phyloP scores from a whole-genome alignment of 2,113 vertebrate genomes.

The Oncorhynchus keta region DNA sequence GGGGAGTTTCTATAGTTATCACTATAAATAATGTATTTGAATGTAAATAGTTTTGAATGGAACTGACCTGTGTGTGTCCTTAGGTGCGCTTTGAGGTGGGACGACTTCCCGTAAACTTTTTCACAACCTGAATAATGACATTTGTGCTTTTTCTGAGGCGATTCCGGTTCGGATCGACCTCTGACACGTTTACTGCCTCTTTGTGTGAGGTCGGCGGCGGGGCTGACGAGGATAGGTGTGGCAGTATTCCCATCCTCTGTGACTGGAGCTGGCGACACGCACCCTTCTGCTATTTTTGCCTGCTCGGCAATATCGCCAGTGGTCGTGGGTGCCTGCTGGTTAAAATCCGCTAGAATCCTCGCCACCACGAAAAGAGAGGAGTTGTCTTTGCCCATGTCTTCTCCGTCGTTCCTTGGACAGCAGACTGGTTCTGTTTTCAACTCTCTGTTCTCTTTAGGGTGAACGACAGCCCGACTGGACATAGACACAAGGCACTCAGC shows the following conservation, averaged over 20 bases:
- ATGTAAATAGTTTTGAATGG: not conserved
- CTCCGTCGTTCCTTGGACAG: slow-evolving; percentile 71
- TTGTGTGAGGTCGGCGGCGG: slow-evolving; percentile 89
- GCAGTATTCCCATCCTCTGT: slow-evolving; percentile 81
- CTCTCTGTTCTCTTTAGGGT: slow-evolving; percentile 76
- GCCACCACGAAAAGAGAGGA: slow-evolving; percentile 91
- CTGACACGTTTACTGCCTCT: slow-evolving; percentile 83
- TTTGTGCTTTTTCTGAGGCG: slow-evolving; percentile 97
- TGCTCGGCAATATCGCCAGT: slow-evolving; percentile 73
- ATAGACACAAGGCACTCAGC: slow-evolving; percentile 88
- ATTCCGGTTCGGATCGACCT: slow-evolving; percentile 85
- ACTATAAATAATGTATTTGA: no score
- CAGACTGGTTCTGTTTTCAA: slow-evolving; percentile 74
- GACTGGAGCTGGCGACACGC: slow-evolving; percentile 68
- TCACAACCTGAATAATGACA: slow-evolving; percentile 97
- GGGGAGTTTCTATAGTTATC: no score
- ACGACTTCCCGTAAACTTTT: slow-evolving; percentile 99
- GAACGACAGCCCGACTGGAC: slow-evolving; percentile 89
- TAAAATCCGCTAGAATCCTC: slow-evolving; percentile 93
- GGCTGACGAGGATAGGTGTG: slow-evolving; percentile 84
- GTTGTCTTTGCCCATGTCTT: slow-evolving; percentile 84
- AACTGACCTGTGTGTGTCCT: slow-evolving; percentile 99
- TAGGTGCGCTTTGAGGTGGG: slow-evolving; percentile 98
- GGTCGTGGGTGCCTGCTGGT: slow-evolving; percentile 83
- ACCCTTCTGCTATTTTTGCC: slow-evolving; percentile 80